Percentiles rank a stretch among this genome's conserved stretches.
Conservation (phyloP, 2,888 invertebrate species). For the Erynnis tages region DNA sequence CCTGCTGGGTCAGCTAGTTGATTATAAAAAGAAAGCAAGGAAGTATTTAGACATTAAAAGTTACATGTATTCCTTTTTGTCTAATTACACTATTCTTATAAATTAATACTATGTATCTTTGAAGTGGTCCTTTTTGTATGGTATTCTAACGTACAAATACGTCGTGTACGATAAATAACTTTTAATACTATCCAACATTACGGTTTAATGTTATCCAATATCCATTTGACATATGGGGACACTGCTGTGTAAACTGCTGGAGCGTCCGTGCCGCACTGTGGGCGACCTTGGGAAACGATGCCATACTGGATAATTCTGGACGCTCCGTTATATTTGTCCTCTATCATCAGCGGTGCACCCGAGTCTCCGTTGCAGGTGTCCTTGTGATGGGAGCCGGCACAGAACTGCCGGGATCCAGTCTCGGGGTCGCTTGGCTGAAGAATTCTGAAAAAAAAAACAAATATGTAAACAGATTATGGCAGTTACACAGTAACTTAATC, state of each 20-base stretch:
- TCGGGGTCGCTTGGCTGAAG: background rate
- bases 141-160: too few species aligned
- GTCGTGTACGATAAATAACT: too few species aligned
- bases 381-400: conserved; percentile 56
- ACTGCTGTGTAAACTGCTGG: conserved; percentile 9
- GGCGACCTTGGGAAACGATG: conserved; percentile 1
- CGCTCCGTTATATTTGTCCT: background rate
- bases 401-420: background rate
- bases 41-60: too few species aligned
- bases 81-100: too few species aligned
- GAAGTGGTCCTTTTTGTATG: too few species aligned
- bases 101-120: too few species aligned
- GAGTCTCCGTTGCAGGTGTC: conserved; percentile 85
- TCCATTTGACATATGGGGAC: background rate
- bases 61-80: too few species aligned
- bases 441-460: conserved; percentile 4
- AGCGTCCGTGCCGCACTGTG: background rate
- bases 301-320: conserved; percentile 5
- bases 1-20: too few species aligned
- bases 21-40: too few species aligned
- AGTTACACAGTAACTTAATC: background rate
- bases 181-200: too few species aligned
- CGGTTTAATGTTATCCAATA: conserved; percentile 4
- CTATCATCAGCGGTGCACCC: conserved; percentile 81
- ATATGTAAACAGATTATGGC: too few species aligned